Conservation (phyloP, 2,888 invertebrate genomes). For the Rhamphomyia laevipes region DNA sequence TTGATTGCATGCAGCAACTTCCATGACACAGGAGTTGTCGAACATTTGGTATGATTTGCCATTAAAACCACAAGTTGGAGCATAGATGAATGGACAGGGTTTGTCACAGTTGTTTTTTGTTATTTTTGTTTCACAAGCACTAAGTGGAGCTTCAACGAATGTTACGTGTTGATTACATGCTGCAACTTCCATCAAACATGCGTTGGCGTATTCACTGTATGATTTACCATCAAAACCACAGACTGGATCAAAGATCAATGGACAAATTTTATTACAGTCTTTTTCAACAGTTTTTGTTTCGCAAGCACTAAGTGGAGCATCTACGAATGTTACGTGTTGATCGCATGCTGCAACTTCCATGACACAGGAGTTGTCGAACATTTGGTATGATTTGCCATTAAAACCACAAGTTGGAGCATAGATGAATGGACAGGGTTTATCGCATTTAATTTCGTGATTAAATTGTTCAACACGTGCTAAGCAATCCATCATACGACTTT, state of each 20-base stretch:
- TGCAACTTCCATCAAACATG: background rate
- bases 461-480: background rate
- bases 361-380: background rate
- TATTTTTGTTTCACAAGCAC: slow-evolving; percentile 1
- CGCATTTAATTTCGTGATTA: background rate
- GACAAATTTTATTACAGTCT: background rate
- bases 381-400: background rate
- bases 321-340: background rate
- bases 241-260: background rate
- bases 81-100: background rate
- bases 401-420: background rate
- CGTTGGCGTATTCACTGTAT: background rate
- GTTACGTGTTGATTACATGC: background rate
- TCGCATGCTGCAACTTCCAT: background rate
- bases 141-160: background rate
- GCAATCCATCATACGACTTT: background rate
- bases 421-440: slow-evolving; percentile 39
- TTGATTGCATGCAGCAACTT: background rate
- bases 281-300: slow-evolving; percentile 1
- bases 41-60: background rate
- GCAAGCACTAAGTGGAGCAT: background rate
- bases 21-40: background rate
- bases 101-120: background rate
- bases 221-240: slow-evolving; percentile 1
- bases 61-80: background rate